Evolutionary conservation across 1,140 invertebrate species (phyloP).

Genomic region (Plutomurus gul): DNA sequence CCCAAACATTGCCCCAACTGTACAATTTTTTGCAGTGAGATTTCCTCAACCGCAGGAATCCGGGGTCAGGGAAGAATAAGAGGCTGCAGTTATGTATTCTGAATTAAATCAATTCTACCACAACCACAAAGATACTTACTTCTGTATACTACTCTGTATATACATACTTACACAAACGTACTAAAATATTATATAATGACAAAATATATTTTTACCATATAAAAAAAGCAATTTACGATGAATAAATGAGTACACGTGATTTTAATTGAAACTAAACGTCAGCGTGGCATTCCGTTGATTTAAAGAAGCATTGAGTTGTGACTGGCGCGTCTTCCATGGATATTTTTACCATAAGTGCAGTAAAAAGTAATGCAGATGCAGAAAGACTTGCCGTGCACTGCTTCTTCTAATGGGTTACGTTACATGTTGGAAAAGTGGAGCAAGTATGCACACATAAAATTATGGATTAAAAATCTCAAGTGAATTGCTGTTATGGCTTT

Average conservation of each 20-base stretch:
- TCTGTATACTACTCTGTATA: not conserved
- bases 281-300: too few relatives aligned
- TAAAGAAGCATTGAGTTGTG: too few relatives aligned
- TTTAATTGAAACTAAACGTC: not conserved
- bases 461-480: too few relatives aligned
- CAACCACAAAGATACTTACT: not conserved
- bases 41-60: constrained; percentile 4
- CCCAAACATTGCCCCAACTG: constrained; percentile 1
- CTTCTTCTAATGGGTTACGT: too few relatives aligned
- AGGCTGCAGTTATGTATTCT: not conserved
- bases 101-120: too few relatives aligned
- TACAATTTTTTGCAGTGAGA: constrained; percentile 37
- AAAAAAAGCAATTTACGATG: not conserved
- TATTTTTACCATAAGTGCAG: too few relatives aligned
- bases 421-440: too few relatives aligned
- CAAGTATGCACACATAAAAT: too few relatives aligned
- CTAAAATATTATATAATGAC: not conserved
- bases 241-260: not conserved
- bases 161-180: not conserved
- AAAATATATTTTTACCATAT: not conserved
- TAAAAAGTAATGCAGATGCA: too few relatives aligned
- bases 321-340: too few relatives aligned
- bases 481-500: too few relatives aligned
- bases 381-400: too few relatives aligned
- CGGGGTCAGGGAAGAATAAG: not conserved